Evolutionary conservation across 2,888 invertebrate genomes (phyloP), one percentile per base, ranked within the genome.

Genomic region (Microctonus brassicae): DNA sequence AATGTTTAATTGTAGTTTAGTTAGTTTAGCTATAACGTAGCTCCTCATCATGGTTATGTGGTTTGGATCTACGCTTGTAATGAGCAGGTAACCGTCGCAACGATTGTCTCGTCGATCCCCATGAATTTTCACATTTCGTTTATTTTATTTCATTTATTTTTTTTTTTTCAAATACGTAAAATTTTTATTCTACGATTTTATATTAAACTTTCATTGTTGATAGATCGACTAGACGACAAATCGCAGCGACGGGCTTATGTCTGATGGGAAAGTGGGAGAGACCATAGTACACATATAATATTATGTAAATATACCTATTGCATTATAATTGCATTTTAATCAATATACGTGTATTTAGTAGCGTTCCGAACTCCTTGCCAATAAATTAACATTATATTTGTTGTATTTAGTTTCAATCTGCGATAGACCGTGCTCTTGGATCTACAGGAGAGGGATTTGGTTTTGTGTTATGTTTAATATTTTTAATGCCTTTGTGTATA

Each of bases 311-410:
- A 86, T 86, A 86, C 83, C 86, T 86, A 86, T 87, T 83, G 84
- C 84, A 82, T 87, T 84, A 83, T 86, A 85, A 84, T 86, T 85
- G 84, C 82, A 85, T n/a, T 85, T 85, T 86, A 83, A 85, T 83
- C 79, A 82, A 83, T 85, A 82, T 83, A 86, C 82, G 79, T 82
- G 79, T 83, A 79, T 84, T 83, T 83, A n/a, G 82, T 82, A 87
- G 87, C 87, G 87, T 87, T 87, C 86, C 86, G 87, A 87, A 87
- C 87, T 87, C 87, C 84, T 85, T 87, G 87, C 87, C 80, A 81
- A 77, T 85, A 86, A 78, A 76, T 83, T 86, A 84, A 75, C 39
- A 79, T 75, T 73, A 57, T 55, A 52, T 22, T 2, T 36, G 39
- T 62, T 39, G 17, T 64, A 33, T 47, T 52, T n/a, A 47, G 17